Base-by-base conservation (phyloP, 2,113 vertebrate genomes). In the Cavia aperea region DNA sequence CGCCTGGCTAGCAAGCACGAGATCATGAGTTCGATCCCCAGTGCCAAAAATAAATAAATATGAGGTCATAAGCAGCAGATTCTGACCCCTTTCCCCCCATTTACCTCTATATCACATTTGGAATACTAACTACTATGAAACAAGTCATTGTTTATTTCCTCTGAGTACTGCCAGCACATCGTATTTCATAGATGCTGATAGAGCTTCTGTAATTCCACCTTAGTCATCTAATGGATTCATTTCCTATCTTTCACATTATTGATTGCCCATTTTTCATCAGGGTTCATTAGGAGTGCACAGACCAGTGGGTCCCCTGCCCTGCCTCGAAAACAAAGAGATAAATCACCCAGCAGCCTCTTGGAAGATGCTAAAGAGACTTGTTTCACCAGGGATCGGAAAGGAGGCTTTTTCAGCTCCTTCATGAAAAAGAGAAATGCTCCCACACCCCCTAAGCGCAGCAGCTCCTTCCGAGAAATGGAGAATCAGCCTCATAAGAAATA, bases 341-440 rank as follows among this genome's bases (percentile, higher is more conserved):
- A 99, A 97, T 99, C 99, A 72, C 98, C 99, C 77, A 98, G 98
- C 97, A 98, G 98, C 97, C 98, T 99, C 68, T 94, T 99, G 95
- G 99, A 99, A 92, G 99, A 99, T 70, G 95, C 98, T 90, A 98
- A 98, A 96, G 99, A 99, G 97, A 98, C 98, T 85, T 98, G 98
- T n/a, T 99, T 99, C 95, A 99, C 98, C 54, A 98, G 99, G 92
- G 99, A 99, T 95, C 98, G 99, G 87, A 99, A 99, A 96, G 98
- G 99, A 4, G 98, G 99, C 95, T 99, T 99, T 98, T 99, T 99
- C 97, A 99, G 99, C 97, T 99, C 99, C 65, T 99, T 99, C 93
- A 99, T 99, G 97, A 99, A 98, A 97, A 99, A 99, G 97, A 99
- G 99, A 95, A 99, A 98, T 3, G 98, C 99, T 70, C 99, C 99